Evolutionary conservation across 2,888 invertebrate species (phyloP).

Genomic region (Pediacus dermestoides): DNA sequence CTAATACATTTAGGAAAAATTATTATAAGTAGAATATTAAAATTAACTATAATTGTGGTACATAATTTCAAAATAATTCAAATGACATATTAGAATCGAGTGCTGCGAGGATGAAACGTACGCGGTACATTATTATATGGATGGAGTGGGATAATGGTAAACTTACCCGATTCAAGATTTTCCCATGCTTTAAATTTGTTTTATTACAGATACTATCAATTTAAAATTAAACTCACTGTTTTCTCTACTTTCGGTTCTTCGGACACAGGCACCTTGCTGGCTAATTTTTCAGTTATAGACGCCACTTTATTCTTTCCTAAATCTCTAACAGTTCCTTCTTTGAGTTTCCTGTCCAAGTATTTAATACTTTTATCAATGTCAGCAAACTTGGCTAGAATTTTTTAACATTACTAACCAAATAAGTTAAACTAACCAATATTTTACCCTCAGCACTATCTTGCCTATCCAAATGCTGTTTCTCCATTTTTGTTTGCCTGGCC

Average conservation of each 20-base stretch:
- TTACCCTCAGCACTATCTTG: constrained; percentile 55
- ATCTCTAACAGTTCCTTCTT: constrained; percentile 72
- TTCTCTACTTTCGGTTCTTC: constrained; percentile 44
- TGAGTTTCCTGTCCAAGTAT: constrained; percentile 67
- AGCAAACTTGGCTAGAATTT: constrained; percentile 59
- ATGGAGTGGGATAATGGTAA: no score
- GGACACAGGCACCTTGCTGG: constrained; percentile 46
- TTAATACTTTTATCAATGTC: constrained; percentile 71
- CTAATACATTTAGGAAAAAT: no score
- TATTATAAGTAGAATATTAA: no score
- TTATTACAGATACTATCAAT: no score
- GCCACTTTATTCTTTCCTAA: constrained; percentile 76
- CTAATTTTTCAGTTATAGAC: constrained; percentile 77
- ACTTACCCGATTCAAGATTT: no score
- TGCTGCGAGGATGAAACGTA: no score
- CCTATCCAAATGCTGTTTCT: constrained; percentile 59
- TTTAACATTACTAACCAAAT: constrained; percentile 20
- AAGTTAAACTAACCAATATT: constrained; percentile 6
- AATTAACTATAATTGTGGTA: no score
- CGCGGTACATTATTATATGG: no score
- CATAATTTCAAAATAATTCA: no score
- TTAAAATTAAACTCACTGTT: constrained; percentile 56
- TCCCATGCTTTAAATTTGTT: no score
- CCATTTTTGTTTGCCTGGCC: constrained; percentile 68
- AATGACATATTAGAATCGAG: no score